Conservation (phyloP, 1,140 invertebrate genomes). For the Drosophila cardini region DNA sequence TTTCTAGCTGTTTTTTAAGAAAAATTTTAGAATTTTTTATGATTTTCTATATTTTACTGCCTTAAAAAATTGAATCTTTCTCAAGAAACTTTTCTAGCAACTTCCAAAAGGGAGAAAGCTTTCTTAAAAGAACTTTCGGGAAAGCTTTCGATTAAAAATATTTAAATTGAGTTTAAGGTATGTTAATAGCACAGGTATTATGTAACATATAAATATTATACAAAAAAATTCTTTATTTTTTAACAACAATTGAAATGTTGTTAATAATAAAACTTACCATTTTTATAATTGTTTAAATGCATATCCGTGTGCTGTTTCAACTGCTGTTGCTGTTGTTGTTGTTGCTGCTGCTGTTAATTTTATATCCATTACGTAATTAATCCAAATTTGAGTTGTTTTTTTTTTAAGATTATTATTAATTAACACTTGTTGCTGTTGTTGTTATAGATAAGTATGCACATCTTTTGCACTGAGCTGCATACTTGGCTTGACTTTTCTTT, state of each 20-base stretch:
- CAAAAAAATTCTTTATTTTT: no score
- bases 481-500: background rate
- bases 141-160: background rate
- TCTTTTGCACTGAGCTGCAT: conserved; percentile 37
- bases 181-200: no score
- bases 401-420: conserved; percentile 20
- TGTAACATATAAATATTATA: no score
- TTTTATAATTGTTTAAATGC: conserved; percentile 66
- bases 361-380: conserved; percentile 82
- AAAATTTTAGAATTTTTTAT: no score
- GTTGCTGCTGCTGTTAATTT: conserved; percentile 70
- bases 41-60: background rate
- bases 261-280: conserved; percentile 59
- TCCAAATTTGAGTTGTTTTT: conserved; percentile 55
- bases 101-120: conserved; percentile 36
- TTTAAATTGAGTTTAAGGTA: no score
- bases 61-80: no score
- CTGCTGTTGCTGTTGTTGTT: conserved; percentile 34
- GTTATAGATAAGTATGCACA: conserved; percentile 28
- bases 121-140: conserved; percentile 59
- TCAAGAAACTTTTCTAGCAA: background rate
- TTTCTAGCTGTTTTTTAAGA: no score
- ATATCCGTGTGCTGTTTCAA: conserved; percentile 60
- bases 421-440: conserved; percentile 55
- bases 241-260: no score